A percentile compares a stretch with the other conserved stretches of the same genome.
Evolutionary conservation across 2,888 invertebrate species (phyloP).

Genomic region (Coenonympha glycerion): DNA sequence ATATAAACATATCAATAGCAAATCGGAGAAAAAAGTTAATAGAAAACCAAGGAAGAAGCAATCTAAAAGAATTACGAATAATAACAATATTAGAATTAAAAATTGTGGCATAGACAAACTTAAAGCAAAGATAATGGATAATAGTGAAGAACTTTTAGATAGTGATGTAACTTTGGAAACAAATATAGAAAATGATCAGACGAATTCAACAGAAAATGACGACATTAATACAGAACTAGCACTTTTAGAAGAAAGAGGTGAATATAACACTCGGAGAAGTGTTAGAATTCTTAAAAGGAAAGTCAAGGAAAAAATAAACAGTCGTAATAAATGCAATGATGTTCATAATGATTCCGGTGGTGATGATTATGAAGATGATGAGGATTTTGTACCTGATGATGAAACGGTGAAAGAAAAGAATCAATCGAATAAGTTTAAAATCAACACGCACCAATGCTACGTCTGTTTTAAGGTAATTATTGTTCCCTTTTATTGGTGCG

Average conservation of each 20-base stretch:
- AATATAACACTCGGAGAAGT: not conserved
- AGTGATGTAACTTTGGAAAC: not conserved
- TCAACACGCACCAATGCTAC: constrained; percentile 56
- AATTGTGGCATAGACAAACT: not conserved
- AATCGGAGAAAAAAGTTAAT: not conserved
- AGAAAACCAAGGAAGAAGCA: not conserved
- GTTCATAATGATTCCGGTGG: not conserved
- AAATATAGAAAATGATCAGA: not conserved
- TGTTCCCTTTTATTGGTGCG: no score
- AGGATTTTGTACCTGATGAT: constrained; percentile 3
- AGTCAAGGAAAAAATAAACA: not conserved
- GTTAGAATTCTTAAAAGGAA: not conserved
- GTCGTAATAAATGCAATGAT: not conserved
- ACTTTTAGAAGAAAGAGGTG: not conserved
- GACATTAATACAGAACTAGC: not conserved
- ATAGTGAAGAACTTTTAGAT: not conserved
- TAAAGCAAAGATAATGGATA: not conserved
- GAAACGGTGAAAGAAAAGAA: constrained; percentile 6
- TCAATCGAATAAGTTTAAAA: constrained; percentile 31
- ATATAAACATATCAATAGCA: not conserved
- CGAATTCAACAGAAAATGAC: not conserved
- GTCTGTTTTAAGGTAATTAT: constrained; percentile 55
- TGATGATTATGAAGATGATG: constrained; percentile 6
- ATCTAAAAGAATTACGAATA: not conserved
- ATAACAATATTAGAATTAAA: not conserved